Evolutionary conservation across 2,113 vertebrate genomes (phyloP), one percentile per base, ranked within the genome.

Genomic region (Pelvicachromis taeniatus): DNA sequence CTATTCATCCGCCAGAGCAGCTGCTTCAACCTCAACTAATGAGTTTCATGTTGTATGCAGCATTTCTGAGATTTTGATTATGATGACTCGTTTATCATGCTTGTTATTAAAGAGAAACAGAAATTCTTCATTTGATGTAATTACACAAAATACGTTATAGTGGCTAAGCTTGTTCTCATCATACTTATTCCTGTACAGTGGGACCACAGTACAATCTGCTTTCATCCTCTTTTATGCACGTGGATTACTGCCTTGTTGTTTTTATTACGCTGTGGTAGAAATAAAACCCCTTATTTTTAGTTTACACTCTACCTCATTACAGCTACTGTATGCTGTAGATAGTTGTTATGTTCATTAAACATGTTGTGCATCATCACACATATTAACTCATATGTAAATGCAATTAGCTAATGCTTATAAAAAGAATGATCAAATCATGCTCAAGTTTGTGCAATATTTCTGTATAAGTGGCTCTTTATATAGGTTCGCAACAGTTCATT

Each of bases 61-160:
- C 85, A 88, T 94, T 94, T 91, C 88, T 80, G 59, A 88, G 85
- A 90, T 90, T 91, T 88, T 88, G 86, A 90, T 93, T 87, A 83
- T 61, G 86, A 68, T 26, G 33, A 85, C 80, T 92, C 87, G 91
- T 93, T 87, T 78, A 88, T 91, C 86, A 82, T 73, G 79, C 84
- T 86, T 80, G 88, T 91, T 92, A 84, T 75, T 48, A 85, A 82
- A 77, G 85, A 83, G 73, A 84, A 54, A 54, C 53, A 54, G 78
- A 40, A 52, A 48, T 85, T 61, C 65, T 84, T 89, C 55, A 61
- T 85, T 65, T 78, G 38, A 40, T 89, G 78, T 78, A 91, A 92
- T 94, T 78, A 53, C 40, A 86, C 48, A 85, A 87, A 86, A 85
- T 86, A 11, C 83, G 85, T 79, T 38, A 21, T 31, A 29, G n/a